Evolutionary conservation across 1,140 invertebrate species (phyloP), one percentile per base, ranked within the genome.

Genomic region (Hycleus phaleratus): DNA sequence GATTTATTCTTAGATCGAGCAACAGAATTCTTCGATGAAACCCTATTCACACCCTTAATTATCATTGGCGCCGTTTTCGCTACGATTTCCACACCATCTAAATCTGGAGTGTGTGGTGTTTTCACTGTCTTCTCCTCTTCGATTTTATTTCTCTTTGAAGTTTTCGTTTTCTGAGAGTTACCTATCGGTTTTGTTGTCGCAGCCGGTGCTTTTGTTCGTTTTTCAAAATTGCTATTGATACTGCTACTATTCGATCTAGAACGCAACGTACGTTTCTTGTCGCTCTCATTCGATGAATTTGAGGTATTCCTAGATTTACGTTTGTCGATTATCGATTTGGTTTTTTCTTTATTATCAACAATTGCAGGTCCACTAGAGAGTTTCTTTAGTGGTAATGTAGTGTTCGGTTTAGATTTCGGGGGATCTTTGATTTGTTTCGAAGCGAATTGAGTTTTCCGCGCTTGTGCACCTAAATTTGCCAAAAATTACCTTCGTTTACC

Each of bases 311-410:
- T 2, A 11, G 39, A 32, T 43, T 45, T 48, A 9, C 58, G 58
- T 45, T 55, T 54, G 26, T 59, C 49, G 25, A 59, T 25, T 11
- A 59, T 49, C 25, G 32, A 49, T 49, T 59, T 59, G 2, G 39
- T 38, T 49, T 40, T 53, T 4, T 59, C 58, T 42, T 46, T 46
- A 48, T 45, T 57, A 7, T 26, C 45, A n/a, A 32, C 4, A 32
- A 32, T 47, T 53, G 32, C 46, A 46, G 42, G 44, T 24, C 25
- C 46, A 42, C 12, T 42, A 2, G 26, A 12, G 24, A 45, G 38
- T 59, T 43, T 49, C 52, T 11, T 54, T 59, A 4, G 57, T 11
- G 38, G 51, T 25, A 2, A 54, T 10, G 50, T 32, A 43, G 51
- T 49, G 18, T 46, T 38, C 5, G 45, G 24, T 9, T 59, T 56